phyloP scores from a whole-genome alignment of 2,888 invertebrate genomes.

The Zootermopsis nevadensis region DNA sequence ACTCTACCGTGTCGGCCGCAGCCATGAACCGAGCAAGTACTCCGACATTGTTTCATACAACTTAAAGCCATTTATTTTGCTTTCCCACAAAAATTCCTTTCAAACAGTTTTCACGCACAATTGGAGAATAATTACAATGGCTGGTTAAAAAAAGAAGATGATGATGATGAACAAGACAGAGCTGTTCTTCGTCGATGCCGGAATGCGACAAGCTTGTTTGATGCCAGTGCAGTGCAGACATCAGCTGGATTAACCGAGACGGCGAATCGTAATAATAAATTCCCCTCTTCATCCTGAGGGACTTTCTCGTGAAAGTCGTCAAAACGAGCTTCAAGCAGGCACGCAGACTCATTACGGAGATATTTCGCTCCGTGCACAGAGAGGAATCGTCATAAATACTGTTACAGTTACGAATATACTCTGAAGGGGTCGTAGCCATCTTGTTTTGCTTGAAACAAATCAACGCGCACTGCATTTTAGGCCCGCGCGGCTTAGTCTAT shows the following conservation, averaged over 20 bases:
- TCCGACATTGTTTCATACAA: not conserved
- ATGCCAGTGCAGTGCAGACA: not conserved
- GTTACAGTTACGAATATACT: too few relatives aligned
- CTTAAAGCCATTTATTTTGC: not conserved
- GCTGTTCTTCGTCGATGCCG: not conserved
- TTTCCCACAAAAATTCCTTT: not conserved
- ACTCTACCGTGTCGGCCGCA: not conserved
- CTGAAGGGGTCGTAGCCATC: too few relatives aligned
- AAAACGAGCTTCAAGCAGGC: too few relatives aligned
- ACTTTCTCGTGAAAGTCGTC: not conserved
- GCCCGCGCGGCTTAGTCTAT: too few relatives aligned
- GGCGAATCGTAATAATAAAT: not conserved
- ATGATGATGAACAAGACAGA: not conserved
- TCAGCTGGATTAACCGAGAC: not conserved
- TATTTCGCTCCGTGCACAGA: too few relatives aligned
- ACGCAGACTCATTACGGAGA: too few relatives aligned
- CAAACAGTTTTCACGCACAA: not conserved
- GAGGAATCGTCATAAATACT: too few relatives aligned
- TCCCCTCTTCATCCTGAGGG: not conserved
- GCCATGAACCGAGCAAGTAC: not conserved
- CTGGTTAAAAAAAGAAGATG: not conserved
- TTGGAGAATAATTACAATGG: not conserved
- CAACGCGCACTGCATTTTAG: too few relatives aligned
- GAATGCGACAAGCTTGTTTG: not conserved
- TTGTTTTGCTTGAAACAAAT: too few relatives aligned